These are phyloP conservation scores for Epistrophella euchroma DNA, from an alignment of 2,888 invertebrate genomes.

Conservation along the genomic window DNA sequence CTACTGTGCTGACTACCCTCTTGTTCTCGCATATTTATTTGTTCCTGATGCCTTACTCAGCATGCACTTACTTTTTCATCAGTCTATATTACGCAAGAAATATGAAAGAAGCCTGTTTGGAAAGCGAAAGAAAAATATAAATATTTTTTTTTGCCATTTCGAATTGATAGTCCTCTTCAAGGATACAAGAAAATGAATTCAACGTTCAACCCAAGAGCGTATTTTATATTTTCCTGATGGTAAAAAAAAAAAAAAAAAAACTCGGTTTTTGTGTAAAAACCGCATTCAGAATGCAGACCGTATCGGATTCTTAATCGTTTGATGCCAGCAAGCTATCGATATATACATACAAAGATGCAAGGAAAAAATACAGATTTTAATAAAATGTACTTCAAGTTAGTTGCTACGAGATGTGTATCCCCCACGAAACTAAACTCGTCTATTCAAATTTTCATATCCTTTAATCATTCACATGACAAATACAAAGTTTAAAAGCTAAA, in stretches of 20 bases:
- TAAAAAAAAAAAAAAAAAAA: not conserved
- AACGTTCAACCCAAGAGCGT: slow-evolving; percentile 44
- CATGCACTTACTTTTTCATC: not conserved
- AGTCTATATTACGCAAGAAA: slow-evolving; percentile 13
- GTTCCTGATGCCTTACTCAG: not conserved
- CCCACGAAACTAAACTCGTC: slow-evolving; percentile 50
- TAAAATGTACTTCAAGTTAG: slow-evolving; percentile 46
- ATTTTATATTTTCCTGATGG: not conserved
- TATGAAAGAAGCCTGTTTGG: slow-evolving; percentile 7
- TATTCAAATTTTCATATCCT: slow-evolving; percentile 46
- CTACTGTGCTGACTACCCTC: not conserved
- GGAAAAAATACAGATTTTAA: slow-evolving; percentile 46
- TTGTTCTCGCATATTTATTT: not conserved
- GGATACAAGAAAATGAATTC: slow-evolving; percentile 44
- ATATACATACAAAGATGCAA: not conserved
- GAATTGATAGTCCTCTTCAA: slow-evolving; percentile 47
- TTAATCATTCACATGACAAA: slow-evolving; percentile 15
- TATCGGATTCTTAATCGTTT: not conserved
- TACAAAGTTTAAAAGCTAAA: not conserved
- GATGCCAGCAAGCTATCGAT: not conserved
- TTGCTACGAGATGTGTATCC: not conserved
- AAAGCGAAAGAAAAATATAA: slow-evolving; percentile 53
- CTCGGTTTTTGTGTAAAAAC: not conserved
- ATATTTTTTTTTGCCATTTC: slow-evolving; percentile 44
- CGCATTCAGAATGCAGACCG: slow-evolving; percentile 24